These are phyloP conservation scores for Aspidapion aeneum DNA, from an alignment of 2,888 invertebrate genomes.

Conservation along the genomic window DNA sequence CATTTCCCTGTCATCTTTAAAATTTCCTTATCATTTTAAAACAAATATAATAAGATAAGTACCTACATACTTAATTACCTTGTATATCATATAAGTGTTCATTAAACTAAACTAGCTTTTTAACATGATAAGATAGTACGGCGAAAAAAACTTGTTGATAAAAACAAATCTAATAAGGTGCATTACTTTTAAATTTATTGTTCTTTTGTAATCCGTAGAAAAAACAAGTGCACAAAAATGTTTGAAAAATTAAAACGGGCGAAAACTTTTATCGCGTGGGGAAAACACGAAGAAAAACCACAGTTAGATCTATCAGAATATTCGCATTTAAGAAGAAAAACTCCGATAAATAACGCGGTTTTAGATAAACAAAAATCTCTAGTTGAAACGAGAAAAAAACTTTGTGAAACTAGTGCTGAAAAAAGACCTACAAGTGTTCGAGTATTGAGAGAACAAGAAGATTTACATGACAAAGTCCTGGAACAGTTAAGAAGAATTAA, in stretches of 20 bases:
- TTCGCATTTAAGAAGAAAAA: conserved; percentile 35
- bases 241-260: conserved; percentile 26
- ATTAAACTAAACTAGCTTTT: too few relatives aligned
- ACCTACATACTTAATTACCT: too few relatives aligned
- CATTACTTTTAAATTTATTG: too few relatives aligned
- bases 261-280: conserved; percentile 38
- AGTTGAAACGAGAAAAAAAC: conserved; percentile 3
- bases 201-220: too few relatives aligned
- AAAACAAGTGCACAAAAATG: too few relatives aligned
- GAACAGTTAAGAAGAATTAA: conserved; percentile 23
- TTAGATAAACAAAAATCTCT: conserved; percentile 16
- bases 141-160: too few relatives aligned
- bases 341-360: conserved; percentile 26
- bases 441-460: conserved; percentile 17
- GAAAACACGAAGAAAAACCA: conserved; percentile 26
- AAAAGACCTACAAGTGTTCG: conserved; percentile 6
- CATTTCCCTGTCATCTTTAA: too few relatives aligned
- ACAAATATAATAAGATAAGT: too few relatives aligned
- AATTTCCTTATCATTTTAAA: too few relatives aligned
- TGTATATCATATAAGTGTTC: too few relatives aligned
- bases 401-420: neutral
- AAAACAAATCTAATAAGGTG: too few relatives aligned
- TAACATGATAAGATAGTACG: too few relatives aligned
- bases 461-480: conserved; percentile 21
- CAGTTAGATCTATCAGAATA: conserved; percentile 34